Evolutionary conservation across 2,797 vertebrate genomes (phyloP), one percentile per base, ranked within the genome.

Genomic region (Cyprinodon diabolis): DNA sequence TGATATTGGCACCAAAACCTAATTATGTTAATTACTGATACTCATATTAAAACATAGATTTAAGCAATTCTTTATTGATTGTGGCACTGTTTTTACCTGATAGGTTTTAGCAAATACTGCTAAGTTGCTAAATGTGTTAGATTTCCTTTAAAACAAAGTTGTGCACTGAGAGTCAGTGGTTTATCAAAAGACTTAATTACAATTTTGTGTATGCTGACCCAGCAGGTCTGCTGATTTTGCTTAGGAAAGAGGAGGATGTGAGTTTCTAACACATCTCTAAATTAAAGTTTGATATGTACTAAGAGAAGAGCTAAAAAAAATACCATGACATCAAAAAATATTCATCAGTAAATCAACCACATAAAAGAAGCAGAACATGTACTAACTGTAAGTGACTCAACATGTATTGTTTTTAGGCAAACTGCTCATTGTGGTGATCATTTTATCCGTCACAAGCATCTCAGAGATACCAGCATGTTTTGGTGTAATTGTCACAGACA

Each of bases 301-400:
- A 75, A 51, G 23, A n/a, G 21, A 49, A 25, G 2, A 0, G 69
- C 55, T 66, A 25, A 54, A 8, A 35, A 67, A 52, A 63, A 11
- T 15, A 62, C 35, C 58, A 62, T 4, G 21, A 63, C 8, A 19
- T 21, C 25, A 35, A 6, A 66, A 19, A 48, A 57, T 47, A 60
- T 0, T 14, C 25, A n/a, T 68, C 72, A 2, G 55, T 70, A 4
- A 35, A 66, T 68, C 56, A 47, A 52, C 6, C 14, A 74, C 58
- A 81, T 69, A 81, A 78, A 82, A 58, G 19, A 69, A 70, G 2
- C 49, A 40, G 70, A 19, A 74, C 74, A 40, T 69, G 37, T 55
- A 51, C 56, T 79, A 74, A n/a, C 62, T 48, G 43, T 83, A 73
- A 63, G 52, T 86, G 87, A 91, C 82, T 83, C 83, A 85, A 71